Conservation (phyloP, 2,888 invertebrate genomes). For the Cremastinae sp. region DNA sequence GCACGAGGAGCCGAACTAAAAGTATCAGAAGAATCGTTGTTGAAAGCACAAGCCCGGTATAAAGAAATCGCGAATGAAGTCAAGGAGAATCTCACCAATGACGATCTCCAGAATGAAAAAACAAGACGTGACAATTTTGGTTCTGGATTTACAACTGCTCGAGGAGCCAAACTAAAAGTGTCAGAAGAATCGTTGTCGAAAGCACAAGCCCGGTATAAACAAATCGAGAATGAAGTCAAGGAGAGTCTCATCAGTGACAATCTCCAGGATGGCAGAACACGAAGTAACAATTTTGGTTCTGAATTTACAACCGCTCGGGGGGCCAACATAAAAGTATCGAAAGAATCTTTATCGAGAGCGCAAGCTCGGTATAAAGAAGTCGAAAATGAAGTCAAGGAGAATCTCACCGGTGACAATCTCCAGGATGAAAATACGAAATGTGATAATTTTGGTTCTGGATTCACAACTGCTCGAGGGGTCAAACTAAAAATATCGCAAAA, state of each 20-base stretch:
- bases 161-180: too few relatives aligned
- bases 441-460: conserved; percentile 32
- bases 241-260: not conserved
- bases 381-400: conserved; percentile 25
- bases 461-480: conserved; percentile 74
- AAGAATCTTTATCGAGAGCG: conserved; percentile 51
- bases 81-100: not conserved
- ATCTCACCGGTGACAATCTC: not conserved
- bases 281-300: too few relatives aligned
- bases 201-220: too few relatives aligned
- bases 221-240: too few relatives aligned
- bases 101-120: not conserved
- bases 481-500: conserved; percentile 63
- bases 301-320: not conserved
- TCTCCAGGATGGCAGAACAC: too few relatives aligned
- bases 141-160: too few relatives aligned
- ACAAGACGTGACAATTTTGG: not conserved
- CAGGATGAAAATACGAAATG: not conserved
- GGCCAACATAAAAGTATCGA: conserved; percentile 51
- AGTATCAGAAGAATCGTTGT: conserved; percentile 33
- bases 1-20: conserved; percentile 50
- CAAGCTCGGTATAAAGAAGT: conserved; percentile 35
- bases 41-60: conserved; percentile 47
- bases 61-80: conserved; percentile 32
- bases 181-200: too few relatives aligned